Percentiles rank a stretch among this genome's conserved stretches.
Evolutionary conservation across 2,888 invertebrate genomes (phyloP).

Genomic region (Harpalus rufipes): DNA sequence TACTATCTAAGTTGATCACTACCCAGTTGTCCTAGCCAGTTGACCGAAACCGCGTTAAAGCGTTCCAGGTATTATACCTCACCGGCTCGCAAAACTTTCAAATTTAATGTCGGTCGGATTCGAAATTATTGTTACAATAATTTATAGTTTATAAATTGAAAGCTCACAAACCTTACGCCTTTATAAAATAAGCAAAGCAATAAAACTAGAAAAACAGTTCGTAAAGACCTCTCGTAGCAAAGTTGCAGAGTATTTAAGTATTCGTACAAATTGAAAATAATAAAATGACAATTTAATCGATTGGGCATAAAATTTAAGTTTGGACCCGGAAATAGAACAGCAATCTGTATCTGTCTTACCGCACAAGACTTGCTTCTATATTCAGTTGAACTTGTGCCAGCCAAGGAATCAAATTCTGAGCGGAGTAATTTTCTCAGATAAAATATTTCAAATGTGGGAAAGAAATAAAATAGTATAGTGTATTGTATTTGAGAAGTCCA

Average conservation of each 20-base stretch:
- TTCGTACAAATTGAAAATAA: conserved; percentile 48
- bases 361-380: conserved; percentile 37
- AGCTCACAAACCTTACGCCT: neutral
- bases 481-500: conserved; percentile 9
- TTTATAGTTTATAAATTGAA: neutral
- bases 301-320: conserved; percentile 54
- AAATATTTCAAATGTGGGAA: conserved; percentile 19
- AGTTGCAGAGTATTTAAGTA: conserved; percentile 25
- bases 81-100: too few species aligned
- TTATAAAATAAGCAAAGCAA: neutral
- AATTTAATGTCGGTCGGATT: too few species aligned
- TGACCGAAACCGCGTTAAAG: too few species aligned
- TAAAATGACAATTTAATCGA: conserved; percentile 54
- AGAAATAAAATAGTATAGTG: neutral
- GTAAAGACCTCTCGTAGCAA: neutral
- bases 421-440: neutral
- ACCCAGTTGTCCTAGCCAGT: too few species aligned
- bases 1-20: too few species aligned
- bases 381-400: conserved; percentile 53
- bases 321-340: conserved; percentile 52
- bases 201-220: neutral
- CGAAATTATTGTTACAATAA: neutral
- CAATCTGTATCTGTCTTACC: conserved; percentile 43
- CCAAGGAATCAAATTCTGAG: conserved; percentile 43
- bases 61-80: too few species aligned